These are phyloP conservation scores for Harpagus bidentatus DNA, from an alignment of 2,113 vertebrate genomes.

Conservation along the genomic window DNA sequence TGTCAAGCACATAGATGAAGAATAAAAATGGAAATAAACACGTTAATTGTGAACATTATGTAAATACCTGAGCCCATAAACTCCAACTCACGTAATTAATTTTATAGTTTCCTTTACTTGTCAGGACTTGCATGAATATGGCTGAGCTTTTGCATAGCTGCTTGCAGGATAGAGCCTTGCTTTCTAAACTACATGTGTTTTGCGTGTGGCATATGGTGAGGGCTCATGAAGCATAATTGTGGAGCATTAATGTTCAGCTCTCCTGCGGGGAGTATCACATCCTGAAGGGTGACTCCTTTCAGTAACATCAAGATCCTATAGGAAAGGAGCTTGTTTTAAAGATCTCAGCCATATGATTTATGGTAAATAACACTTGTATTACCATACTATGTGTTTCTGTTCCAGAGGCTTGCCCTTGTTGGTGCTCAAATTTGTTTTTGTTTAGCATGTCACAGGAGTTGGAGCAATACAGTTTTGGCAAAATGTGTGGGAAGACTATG, in stretches of 20 bases:
- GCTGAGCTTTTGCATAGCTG: background rate
- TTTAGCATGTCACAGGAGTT: background rate
- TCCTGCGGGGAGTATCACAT: background rate
- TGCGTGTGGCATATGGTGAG: background rate
- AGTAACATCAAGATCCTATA: background rate
- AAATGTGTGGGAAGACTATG: background rate
- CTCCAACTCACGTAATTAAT: background rate
- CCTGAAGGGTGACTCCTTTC: background rate
- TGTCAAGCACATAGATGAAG: background rate
- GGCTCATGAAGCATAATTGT: background rate
- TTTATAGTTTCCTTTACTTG: background rate
- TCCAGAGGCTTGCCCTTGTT: background rate
- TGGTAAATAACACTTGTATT: conserved; percentile 11
- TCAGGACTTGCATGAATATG: background rate
- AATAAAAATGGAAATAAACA: background rate
- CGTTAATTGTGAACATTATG: background rate
- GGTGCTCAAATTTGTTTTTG: conserved; percentile 1
- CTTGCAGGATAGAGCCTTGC: background rate
- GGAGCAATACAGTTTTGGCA: background rate
- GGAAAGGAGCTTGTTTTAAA: background rate
- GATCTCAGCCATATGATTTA: background rate
- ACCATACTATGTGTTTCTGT: background rate
- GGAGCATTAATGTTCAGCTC: background rate
- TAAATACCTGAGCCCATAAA: background rate
- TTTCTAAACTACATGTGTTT: background rate